These are phyloP conservation scores for Napeogenes sylphis DNA, from an alignment of 2,888 invertebrate genomes.

Conservation along the genomic window DNA sequence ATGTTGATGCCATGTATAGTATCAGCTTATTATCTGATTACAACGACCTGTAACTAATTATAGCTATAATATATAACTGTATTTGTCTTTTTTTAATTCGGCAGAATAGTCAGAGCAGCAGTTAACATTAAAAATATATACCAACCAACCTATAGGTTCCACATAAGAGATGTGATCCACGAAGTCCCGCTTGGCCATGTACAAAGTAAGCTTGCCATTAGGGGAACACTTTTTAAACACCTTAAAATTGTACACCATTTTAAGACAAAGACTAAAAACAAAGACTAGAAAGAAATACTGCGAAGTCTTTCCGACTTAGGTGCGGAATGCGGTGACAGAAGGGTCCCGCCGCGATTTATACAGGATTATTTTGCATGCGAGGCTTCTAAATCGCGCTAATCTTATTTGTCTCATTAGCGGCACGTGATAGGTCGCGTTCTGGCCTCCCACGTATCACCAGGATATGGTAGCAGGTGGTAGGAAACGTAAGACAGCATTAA, in stretches of 20 bases:
- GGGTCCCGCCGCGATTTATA: constrained; percentile 47
- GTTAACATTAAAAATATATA: not conserved
- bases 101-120: too few relatives aligned
- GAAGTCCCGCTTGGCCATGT: constrained; percentile 91
- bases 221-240: constrained; percentile 95
- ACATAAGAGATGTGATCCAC: constrained; percentile 91
- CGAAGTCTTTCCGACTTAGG: constrained; percentile 8
- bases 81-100: too few relatives aligned
- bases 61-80: too few relatives aligned
- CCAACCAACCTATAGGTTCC: constrained; percentile 87
- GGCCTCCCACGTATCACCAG: constrained; percentile 12
- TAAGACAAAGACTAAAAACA: too few relatives aligned
- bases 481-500: not conserved
- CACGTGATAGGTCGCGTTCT: constrained; percentile 36
- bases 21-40: too few relatives aligned
- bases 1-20: too few relatives aligned
- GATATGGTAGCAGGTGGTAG: not conserved
- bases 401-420: constrained; percentile 54
- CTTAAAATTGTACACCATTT: constrained; percentile 93
- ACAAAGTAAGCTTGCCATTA: constrained; percentile 90
- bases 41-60: too few relatives aligned
- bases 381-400: constrained; percentile 60
- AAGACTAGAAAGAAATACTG: constrained; percentile 9
- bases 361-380: constrained; percentile 50
- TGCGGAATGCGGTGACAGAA: constrained; percentile 21